Conservation (phyloP, 2,888 invertebrate genomes). For the Encarsia formosa region DNA sequence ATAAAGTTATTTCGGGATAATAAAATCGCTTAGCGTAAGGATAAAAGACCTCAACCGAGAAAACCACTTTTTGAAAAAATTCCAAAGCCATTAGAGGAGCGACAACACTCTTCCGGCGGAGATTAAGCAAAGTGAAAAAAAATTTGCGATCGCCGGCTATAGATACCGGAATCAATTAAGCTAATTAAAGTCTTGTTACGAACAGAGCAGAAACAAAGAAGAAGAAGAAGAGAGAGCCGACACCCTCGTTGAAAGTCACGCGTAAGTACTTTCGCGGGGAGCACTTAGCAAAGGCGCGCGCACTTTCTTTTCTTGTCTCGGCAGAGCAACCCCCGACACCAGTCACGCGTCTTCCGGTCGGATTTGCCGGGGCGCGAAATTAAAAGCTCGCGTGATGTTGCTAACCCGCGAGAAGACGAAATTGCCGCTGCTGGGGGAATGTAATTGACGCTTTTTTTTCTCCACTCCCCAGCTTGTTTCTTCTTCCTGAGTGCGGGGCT, state of each 20-base stretch:
- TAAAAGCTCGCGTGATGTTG: conserved; percentile 10
- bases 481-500: no score
- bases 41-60: no score
- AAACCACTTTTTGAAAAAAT: no score
- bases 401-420: no score
- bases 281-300: conserved; percentile 2
- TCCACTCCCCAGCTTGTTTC: no score
- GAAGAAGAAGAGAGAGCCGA: background rate
- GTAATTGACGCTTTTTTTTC: no score
- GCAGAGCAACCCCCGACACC: conserved; percentile 2
- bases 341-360: conserved; percentile 15
- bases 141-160: conserved; percentile 7
- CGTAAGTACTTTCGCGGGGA: background rate
- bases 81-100: no score
- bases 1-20: no score
- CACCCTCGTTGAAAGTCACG: conserved; percentile 12
- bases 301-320: background rate
- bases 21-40: no score
- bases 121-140: background rate
- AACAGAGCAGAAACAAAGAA: conserved; percentile 11
- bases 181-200: conserved; percentile 25
- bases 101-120: no score
- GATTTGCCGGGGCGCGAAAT: conserved; percentile 4
- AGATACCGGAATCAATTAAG: conserved; percentile 24
- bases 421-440: no score